Conservation (phyloP, 2,797 vertebrate species). For the Gobio occitaniae region DNA sequence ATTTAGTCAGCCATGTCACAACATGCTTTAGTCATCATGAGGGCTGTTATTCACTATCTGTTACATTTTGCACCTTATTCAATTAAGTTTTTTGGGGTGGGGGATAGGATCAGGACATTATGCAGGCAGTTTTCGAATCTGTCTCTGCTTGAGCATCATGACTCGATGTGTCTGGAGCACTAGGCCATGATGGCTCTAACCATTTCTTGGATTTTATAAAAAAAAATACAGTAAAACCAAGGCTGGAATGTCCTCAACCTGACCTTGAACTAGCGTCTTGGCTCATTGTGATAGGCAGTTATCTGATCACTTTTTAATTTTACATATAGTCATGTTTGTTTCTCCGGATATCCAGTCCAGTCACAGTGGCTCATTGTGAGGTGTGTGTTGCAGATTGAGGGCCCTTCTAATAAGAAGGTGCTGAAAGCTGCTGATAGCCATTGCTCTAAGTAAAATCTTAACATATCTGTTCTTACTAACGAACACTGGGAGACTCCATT, state of each 20-base stretch:
- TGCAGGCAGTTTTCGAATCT: background rate
- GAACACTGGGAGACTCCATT: slow-evolving; percentile 50
- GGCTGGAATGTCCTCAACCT: slow-evolving; percentile 45
- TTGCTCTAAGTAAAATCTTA: slow-evolving; percentile 72
- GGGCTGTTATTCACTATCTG: slow-evolving; percentile 13
- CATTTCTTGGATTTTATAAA: background rate
- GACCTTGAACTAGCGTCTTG: slow-evolving; percentile 49
- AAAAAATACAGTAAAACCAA: background rate
- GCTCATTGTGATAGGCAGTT: slow-evolving; percentile 42
- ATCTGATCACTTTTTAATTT: slow-evolving; percentile 53
- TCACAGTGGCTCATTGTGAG: slow-evolving; percentile 57
- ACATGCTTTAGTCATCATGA: slow-evolving; percentile 41
- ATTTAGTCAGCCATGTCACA: slow-evolving; percentile 55
- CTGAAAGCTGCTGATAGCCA: slow-evolving; percentile 73
- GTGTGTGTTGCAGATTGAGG: slow-evolving; percentile 46
- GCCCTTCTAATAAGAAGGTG: slow-evolving; percentile 76
- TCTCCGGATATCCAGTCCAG: slow-evolving; percentile 59
- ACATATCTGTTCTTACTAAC: slow-evolving; percentile 68
- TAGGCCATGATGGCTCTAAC: background rate
- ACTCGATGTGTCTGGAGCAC: background rate
- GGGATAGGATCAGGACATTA: background rate
- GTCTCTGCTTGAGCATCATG: background rate
- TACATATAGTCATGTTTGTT: slow-evolving; percentile 55
- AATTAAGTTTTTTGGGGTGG: background rate
- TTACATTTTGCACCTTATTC: background rate